These are phyloP conservation scores for Drosophila auraria DNA, from an alignment of 1,140 invertebrate genomes.

Conservation along the genomic window DNA sequence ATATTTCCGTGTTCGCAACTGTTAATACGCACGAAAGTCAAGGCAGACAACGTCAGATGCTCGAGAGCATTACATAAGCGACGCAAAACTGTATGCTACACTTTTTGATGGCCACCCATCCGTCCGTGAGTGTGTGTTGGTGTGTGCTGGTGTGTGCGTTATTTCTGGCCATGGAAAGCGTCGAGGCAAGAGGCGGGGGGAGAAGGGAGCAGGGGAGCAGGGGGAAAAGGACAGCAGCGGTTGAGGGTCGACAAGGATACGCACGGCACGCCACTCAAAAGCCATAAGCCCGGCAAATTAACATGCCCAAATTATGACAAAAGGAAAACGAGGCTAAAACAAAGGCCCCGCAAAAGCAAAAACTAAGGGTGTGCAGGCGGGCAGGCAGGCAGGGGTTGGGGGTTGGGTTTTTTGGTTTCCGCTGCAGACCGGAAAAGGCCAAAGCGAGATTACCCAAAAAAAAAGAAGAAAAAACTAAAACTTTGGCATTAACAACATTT, in stretches of 20 bases:
- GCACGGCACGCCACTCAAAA: constrained; percentile 68
- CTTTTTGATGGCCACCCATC: constrained; percentile 73
- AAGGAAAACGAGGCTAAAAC: constrained; percentile 59
- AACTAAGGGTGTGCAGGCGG: constrained; percentile 28
- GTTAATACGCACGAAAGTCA: constrained; percentile 66
- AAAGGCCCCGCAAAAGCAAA: constrained; percentile 41
- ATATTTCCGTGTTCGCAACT: constrained; percentile 1
- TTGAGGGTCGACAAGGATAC: constrained; percentile 62
- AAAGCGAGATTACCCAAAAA: constrained; percentile 42
- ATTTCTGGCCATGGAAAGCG: constrained; percentile 64
- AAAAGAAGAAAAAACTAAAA: constrained; percentile 6
- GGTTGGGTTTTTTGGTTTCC: constrained; percentile 4
- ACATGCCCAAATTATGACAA: constrained; percentile 81
- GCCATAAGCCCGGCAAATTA: constrained; percentile 79
- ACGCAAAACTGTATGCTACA: constrained; percentile 81
- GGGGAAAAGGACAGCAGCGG: constrained; percentile 28
- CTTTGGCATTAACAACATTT: constrained; percentile 12
- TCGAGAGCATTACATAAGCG: constrained; percentile 73
- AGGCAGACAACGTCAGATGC: constrained; percentile 69
- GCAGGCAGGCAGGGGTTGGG: not conserved
- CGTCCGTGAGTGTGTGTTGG: constrained; percentile 14
- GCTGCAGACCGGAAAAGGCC: constrained; percentile 38
- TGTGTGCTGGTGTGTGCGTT: constrained; percentile 36
- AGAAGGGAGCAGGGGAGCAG: not conserved
- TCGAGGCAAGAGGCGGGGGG: constrained; percentile 6